Evolutionary conservation across 2,113 vertebrate species (phyloP).

Genomic region (Lamprologus tigripictilis): DNA sequence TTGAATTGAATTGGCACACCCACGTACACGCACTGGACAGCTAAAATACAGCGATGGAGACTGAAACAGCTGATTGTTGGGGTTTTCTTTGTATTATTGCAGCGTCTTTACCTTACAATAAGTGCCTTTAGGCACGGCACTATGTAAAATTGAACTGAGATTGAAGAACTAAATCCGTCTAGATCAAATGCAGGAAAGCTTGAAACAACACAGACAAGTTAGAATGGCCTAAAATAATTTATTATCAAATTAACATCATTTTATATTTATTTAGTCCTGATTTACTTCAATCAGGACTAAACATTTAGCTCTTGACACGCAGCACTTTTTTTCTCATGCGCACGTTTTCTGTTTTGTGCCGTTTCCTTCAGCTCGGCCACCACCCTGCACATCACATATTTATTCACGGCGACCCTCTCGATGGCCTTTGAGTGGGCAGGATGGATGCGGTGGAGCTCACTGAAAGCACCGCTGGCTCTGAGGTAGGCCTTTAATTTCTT

Average conservation of each 20-base stretch:
- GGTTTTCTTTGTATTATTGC: background rate
- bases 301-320: background rate
- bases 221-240: background rate
- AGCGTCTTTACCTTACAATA: background rate
- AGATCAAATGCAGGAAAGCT: background rate
- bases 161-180: background rate
- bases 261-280: background rate
- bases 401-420: background rate
- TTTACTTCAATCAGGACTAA: background rate
- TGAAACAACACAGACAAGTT: background rate
- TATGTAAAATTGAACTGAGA: background rate
- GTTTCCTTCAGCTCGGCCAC: background rate
- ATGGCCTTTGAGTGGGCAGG: background rate
- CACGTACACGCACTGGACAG: fast-evolving
- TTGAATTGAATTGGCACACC: background rate
- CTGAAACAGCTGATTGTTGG: background rate
- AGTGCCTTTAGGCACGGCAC: background rate
- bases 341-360: background rate
- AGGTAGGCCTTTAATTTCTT: background rate
- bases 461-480: background rate
- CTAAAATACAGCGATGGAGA: background rate
- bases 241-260: background rate
- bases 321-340: background rate
- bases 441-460: background rate
- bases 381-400: background rate